Evolutionary conservation across 2,113 vertebrate species (phyloP).

Genomic region (Albula glossodonta): DNA sequence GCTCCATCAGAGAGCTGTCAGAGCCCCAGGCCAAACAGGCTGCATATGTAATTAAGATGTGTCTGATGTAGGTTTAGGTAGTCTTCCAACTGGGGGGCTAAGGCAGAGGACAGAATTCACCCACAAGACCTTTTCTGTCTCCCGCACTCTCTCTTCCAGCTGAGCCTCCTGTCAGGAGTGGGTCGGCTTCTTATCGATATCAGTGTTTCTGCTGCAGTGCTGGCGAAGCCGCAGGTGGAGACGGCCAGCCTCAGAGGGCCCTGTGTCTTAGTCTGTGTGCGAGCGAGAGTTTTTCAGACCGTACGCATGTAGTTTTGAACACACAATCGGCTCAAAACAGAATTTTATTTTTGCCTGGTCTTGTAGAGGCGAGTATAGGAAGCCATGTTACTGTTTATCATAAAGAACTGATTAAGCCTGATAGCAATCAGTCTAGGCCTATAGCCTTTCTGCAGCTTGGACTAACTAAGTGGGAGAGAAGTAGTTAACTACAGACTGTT

Average conservation of each 20-base stretch:
- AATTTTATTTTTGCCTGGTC: neutral
- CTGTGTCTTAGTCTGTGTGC: conserved; percentile 12
- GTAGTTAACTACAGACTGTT: neutral
- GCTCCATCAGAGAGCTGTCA: neutral
- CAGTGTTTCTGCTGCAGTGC: conserved; percentile 23
- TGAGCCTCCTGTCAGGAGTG: conserved; percentile 42
- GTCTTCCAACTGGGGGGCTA: conserved; percentile 29
- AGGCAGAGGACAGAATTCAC: conserved; percentile 48
- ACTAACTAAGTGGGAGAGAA: conserved; percentile 27
- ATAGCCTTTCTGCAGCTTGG: neutral
- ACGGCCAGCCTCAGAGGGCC: conserved; percentile 15
- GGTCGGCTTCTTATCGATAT: conserved; percentile 28
- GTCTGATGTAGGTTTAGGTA: neutral
- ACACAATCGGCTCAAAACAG: neutral
- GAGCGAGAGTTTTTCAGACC: conserved; percentile 16
- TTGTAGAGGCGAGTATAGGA: neutral
- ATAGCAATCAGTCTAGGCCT: conserved; percentile 12
- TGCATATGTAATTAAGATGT: conserved; percentile 1
- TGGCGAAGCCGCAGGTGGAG: conserved; percentile 28
- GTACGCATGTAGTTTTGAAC: neutral
- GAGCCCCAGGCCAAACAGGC: neutral
- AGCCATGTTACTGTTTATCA: neutral
- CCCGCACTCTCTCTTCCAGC: conserved; percentile 35
- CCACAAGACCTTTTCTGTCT: conserved; percentile 34
- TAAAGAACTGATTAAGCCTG: conserved; percentile 15